Percentiles rank a stretch among this genome's conserved stretches.
These are phyloP conservation scores for Sycophila sp. DNA, from an alignment of 1,140 invertebrate genomes.

Conservation along the genomic window DNA sequence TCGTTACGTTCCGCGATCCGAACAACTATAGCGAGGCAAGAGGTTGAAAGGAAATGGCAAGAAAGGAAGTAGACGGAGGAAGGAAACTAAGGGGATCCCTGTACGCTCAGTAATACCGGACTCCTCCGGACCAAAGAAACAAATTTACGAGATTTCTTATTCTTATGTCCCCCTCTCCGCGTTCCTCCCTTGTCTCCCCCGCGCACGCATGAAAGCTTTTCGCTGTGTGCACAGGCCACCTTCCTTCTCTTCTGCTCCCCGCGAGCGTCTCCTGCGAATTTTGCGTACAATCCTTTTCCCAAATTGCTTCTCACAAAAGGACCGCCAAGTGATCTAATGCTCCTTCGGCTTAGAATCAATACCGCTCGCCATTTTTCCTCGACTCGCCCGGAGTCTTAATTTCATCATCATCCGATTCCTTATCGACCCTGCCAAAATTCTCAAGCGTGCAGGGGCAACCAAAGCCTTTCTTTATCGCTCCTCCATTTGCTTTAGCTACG, in stretches of 20 bases:
- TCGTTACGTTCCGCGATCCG: conserved; percentile 32
- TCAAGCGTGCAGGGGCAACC: too few species aligned
- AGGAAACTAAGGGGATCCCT: conserved; percentile 38
- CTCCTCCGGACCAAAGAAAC: conserved; percentile 29
- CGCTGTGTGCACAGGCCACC: conserved; percentile 4
- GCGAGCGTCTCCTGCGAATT: not conserved
- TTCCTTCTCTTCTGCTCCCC: not conserved
- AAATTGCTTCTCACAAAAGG: too few species aligned
- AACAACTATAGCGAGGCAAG: conserved; percentile 30
- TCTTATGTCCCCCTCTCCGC: conserved; percentile 8
- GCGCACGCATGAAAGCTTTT: conserved; percentile 20
- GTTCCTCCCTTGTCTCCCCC: too few species aligned
- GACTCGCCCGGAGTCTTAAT: too few species aligned
- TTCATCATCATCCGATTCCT: too few species aligned
- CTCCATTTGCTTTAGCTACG: too few species aligned
- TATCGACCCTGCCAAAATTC: too few species aligned
- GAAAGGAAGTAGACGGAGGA: conserved; percentile 29
- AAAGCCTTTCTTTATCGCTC: too few species aligned
- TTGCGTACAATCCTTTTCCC: conserved; percentile 27
- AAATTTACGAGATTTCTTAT: conserved; percentile 41
- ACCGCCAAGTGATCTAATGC: too few species aligned
- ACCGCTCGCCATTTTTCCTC: too few species aligned
- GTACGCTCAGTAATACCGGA: conserved; percentile 22
- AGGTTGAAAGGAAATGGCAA: conserved; percentile 35
- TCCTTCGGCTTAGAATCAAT: too few species aligned